Conservation (phyloP, 2,888 invertebrate species). For the Agelastica alni region DNA sequence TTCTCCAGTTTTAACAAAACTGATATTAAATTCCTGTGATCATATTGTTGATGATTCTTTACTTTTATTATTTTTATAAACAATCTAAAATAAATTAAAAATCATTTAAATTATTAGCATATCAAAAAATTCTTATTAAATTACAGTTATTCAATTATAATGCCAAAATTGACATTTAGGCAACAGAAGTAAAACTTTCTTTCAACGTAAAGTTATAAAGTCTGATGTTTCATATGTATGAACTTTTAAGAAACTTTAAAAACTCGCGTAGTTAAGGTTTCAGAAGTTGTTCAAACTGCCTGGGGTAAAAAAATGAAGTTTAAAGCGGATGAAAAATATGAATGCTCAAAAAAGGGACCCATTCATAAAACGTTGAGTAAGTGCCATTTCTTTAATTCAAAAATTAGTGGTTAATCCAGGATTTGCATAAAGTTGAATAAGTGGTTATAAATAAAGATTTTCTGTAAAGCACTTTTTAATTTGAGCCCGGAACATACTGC, state of each 20-base stretch:
- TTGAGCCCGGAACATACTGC: too few species aligned
- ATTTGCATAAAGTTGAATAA: slow-evolving; percentile 27
- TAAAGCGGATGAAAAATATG: slow-evolving; percentile 34
- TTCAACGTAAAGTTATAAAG: slow-evolving; percentile 41
- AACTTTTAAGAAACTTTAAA: slow-evolving; percentile 39
- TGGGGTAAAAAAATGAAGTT: slow-evolving; percentile 21
- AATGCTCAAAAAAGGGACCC: slow-evolving; percentile 15
- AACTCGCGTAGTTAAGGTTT: slow-evolving; percentile 39
- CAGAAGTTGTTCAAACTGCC: slow-evolving; percentile 35
- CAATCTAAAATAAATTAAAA: too few species aligned
- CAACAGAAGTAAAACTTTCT: slow-evolving; percentile 33
- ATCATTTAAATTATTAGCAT: too few species aligned
- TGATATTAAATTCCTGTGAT: too few species aligned
- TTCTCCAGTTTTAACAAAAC: too few species aligned
- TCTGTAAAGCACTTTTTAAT: too few species aligned
- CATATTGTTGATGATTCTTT: too few species aligned
- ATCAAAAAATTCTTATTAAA: slow-evolving; percentile 12
- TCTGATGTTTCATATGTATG: slow-evolving; percentile 45
- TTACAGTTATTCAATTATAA: slow-evolving; percentile 20
- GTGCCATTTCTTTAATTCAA: slow-evolving; percentile 27
- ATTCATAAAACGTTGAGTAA: slow-evolving; percentile 28
- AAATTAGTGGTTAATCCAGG: slow-evolving; percentile 29
- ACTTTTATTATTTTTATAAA: too few species aligned
- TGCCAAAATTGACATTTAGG: slow-evolving; percentile 21
- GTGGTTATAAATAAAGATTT: slow-evolving; percentile 23